These are phyloP conservation scores for Streptopelia turtur DNA, from an alignment of 2,797 vertebrate genomes.

Conservation along the genomic window DNA sequence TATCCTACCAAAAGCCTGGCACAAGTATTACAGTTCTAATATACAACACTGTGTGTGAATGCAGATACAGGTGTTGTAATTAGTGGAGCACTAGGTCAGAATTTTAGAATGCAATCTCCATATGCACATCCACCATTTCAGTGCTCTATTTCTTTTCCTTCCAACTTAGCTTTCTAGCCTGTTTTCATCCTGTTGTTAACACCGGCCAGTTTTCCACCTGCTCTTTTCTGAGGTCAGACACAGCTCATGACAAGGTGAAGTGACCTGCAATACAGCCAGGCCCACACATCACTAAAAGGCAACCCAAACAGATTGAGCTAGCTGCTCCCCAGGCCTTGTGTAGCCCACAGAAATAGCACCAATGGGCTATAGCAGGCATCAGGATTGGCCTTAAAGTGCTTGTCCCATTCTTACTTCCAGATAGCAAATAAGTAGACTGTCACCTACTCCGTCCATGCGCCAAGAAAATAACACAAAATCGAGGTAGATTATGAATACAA, in stretches of 20 bases:
- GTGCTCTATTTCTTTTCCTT: neutral
- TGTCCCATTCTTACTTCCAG: neutral
- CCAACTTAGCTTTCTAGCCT: neutral
- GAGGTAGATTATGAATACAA: neutral
- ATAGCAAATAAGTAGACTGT: accelerated
- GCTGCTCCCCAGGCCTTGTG: neutral
- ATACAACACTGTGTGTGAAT: neutral
- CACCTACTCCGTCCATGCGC: accelerated
- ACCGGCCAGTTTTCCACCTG: neutral
- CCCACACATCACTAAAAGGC: neutral
- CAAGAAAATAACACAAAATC: neutral
- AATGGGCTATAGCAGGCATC: accelerated
- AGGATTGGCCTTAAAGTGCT: neutral
- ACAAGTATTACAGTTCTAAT: neutral
- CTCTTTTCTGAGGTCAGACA: neutral
- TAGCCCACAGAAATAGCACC: neutral
- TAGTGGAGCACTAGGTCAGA: neutral
- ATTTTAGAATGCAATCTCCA: neutral
- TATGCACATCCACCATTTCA: neutral
- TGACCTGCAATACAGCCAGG: neutral
- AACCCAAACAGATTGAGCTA: neutral
- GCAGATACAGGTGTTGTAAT: neutral
- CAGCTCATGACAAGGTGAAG: neutral
- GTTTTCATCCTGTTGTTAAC: neutral
- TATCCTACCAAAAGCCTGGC: neutral